A percentile compares a stretch with the other conserved stretches of the same genome.
These are phyloP conservation scores for Ormyrus thymus DNA, from an alignment of 2,888 invertebrate genomes.

Conservation along the genomic window DNA sequence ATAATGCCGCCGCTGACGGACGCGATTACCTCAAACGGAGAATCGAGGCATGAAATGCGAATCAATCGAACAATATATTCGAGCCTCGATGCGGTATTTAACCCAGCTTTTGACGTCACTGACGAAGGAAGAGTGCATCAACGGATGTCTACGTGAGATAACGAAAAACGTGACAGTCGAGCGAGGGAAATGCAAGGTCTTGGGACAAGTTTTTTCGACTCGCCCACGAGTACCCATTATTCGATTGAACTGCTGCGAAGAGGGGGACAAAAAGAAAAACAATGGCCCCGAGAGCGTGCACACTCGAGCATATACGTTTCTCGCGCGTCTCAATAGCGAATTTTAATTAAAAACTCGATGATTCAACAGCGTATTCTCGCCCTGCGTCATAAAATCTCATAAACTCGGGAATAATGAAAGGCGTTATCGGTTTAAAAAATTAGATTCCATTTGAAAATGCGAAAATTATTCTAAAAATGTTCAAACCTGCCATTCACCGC, in stretches of 20 bases:
- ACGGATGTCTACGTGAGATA: slow-evolving; percentile 29
- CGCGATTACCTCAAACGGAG: slow-evolving; percentile 13
- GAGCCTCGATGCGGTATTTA: slow-evolving; percentile 35
- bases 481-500: not conserved
- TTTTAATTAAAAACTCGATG: slow-evolving; percentile 28
- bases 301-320: not conserved
- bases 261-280: not conserved
- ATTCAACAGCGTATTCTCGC: not conserved
- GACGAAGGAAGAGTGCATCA: slow-evolving; percentile 33
- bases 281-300: not conserved
- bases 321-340: not conserved
- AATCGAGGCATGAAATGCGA: slow-evolving; percentile 23
- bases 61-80: slow-evolving; percentile 6
- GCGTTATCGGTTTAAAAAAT: not conserved
- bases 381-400: not conserved
- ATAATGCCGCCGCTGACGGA: slow-evolving; percentile 3
- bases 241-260: not conserved
- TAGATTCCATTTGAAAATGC: not conserved
- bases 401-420: not conserved
- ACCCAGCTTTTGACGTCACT: slow-evolving; percentile 30
- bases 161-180: slow-evolving; percentile 25
- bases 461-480: not conserved
- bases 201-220: slow-evolving; percentile 23
- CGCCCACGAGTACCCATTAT: slow-evolving; percentile 1
- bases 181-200: slow-evolving; percentile 12